Conservation (phyloP, 2,113 vertebrate species). For the Spermophilus dauricus region DNA sequence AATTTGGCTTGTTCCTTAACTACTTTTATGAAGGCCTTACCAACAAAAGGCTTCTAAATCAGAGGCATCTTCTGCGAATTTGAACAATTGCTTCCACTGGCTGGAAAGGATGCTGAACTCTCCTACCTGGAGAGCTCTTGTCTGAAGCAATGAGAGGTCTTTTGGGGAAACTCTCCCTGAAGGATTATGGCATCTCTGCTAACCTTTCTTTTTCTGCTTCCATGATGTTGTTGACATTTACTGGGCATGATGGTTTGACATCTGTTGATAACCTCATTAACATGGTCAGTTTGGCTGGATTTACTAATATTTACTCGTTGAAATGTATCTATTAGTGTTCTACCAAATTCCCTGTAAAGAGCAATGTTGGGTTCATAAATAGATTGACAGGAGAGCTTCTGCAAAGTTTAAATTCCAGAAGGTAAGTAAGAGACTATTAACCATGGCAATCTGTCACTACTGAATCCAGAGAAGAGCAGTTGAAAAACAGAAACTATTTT, state of each 20-base stretch:
- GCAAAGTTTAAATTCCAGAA: slow-evolving; percentile 30
- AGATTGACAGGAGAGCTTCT: not conserved
- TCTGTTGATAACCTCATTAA: not conserved
- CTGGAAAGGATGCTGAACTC: not conserved
- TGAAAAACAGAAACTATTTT: not conserved
- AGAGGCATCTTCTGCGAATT: not conserved
- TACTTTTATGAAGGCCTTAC: not conserved
- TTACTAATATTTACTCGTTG: not conserved
- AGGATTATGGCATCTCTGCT: not conserved
- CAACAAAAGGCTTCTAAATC: not conserved
- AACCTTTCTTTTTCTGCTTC: not conserved
- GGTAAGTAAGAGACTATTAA: not conserved
- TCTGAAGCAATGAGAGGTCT: not conserved
- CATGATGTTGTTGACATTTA: not conserved
- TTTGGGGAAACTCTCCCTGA: not conserved
- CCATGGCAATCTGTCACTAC: not conserved
- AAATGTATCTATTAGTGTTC: not conserved
- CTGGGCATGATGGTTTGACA: not conserved
- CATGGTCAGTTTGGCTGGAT: not conserved
- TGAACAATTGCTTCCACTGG: not conserved
- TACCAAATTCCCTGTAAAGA: not conserved
- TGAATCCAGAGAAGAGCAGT: not conserved
- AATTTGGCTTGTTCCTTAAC: not conserved
- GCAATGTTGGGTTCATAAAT: not conserved
- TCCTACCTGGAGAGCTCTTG: not conserved